phyloP scores from a whole-genome alignment of 2,797 vertebrate genomes.

The Silurus lanzhouensis region DNA sequence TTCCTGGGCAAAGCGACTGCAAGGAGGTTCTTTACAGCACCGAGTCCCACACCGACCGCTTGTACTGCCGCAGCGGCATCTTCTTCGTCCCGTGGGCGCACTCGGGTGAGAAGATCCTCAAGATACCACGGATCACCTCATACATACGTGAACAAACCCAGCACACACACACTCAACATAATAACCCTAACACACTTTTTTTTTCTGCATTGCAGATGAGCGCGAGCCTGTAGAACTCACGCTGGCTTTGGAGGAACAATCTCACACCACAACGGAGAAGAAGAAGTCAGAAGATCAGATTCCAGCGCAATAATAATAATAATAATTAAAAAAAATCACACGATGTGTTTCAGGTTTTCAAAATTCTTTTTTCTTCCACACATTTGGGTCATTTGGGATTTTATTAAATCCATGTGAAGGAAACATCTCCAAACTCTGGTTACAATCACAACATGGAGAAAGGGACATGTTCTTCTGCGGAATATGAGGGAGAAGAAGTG shows the following conservation, averaged over 20 bases:
- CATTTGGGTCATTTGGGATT: not conserved
- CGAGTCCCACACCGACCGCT: slow-evolving; percentile 76
- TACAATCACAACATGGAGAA: not conserved
- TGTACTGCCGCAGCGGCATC: slow-evolving; percentile 74
- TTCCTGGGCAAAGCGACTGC: slow-evolving; percentile 68
- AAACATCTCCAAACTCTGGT: not conserved
- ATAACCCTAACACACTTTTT: not conserved
- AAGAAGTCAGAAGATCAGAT: slow-evolving; percentile 59
- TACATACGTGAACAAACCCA: not conserved
- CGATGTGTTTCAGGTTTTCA: no score
- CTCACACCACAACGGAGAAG: slow-evolving; percentile 32
- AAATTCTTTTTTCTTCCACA: no score
- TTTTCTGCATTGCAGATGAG: slow-evolving; percentile 52
- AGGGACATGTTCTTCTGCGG: no score
- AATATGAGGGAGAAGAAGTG: no score
- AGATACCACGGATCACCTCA: not conserved
- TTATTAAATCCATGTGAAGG: not conserved
- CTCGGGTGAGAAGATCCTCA: slow-evolving; percentile 58
- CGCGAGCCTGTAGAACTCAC: slow-evolving; percentile 63
- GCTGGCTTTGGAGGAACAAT: slow-evolving; percentile 59
- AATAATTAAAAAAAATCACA: not conserved
- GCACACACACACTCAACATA: not conserved
- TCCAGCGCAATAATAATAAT: slow-evolving; percentile 31
- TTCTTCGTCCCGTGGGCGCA: slow-evolving; percentile 74
- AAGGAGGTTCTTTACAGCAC: slow-evolving; percentile 80